Base-by-base conservation (phyloP, 2,113 vertebrate genomes). In the Emydocephalus ijimae region DNA sequence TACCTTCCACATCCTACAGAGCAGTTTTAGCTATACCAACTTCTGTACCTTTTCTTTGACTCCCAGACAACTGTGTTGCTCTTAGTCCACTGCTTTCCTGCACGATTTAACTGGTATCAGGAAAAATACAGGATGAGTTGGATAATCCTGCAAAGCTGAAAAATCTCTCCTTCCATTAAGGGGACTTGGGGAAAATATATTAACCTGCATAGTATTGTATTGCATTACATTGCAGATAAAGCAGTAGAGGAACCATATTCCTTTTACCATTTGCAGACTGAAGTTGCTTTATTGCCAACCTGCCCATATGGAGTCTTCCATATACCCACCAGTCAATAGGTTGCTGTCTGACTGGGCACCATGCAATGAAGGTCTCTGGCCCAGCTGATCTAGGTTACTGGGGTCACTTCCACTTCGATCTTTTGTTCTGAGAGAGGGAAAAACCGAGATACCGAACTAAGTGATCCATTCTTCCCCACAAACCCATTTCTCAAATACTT, bases 331-430 rank as follows among this genome's bases (percentile, higher is more conserved):
- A 94, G 97, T 94, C 89, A 96, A 95, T 15, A 97, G 91, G 95
- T 96, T 97, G 95, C 97, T 97, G 94, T 98, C 98, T 61, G 97
- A 98, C 45, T 97, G 97, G 4, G 98, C 98, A 34, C 97, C 97
- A 92, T 98, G 98, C 91, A 98, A 95, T 0, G 96, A 98, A 26
- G 98, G 98, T 93, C 96, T 96, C 54, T 91, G 90, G 12, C 98
- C 98, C 45, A 98, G 89, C 4, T 96, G 97, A 88, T 98, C 98
- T 95, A 99, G 91, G 92, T 98, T 98, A 3, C 98, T 96, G 5
- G 98, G 98, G 34, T 99, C 98, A 95, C 98, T 99, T 88, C 98
- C 98, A 92, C 98, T 98, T 95, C 98, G 97, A 57, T 97, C 97
- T 91, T 97, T 97, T 26, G 85, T 91, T 92, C 97, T 97, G 93